Evolutionary conservation across 2,113 vertebrate genomes (phyloP).

Genomic region (Stigmatopora nigra): DNA sequence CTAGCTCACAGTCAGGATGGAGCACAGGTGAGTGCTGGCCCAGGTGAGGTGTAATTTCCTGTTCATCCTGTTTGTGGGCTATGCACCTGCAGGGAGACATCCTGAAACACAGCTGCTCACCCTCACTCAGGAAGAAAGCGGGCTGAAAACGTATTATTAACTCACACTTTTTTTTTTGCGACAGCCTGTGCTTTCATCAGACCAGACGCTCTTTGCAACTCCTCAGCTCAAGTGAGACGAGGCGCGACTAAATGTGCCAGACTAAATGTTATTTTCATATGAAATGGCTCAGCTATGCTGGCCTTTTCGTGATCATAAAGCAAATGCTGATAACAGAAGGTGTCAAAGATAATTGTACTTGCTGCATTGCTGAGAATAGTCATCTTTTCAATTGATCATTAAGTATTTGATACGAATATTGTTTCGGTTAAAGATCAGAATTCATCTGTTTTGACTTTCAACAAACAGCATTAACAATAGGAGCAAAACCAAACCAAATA

Average conservation of each 20-base stretch:
- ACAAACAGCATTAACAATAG: neutral
- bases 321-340: conserved; percentile 36
- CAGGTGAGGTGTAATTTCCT: conserved; percentile 71
- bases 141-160: conserved; percentile 29
- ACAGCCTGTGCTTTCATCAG: conserved; percentile 22
- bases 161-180: conserved; percentile 17
- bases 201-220: conserved; percentile 3
- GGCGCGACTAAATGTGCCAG: conserved; percentile 1
- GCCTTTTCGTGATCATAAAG: conserved; percentile 49
- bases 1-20: conserved; percentile 49
- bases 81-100: conserved; percentile 62
- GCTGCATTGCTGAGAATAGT: conserved; percentile 28
- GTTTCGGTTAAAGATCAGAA: neutral
- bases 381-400: conserved; percentile 32
- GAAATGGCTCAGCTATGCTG: conserved; percentile 33
- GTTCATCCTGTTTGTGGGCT: conserved; percentile 54
- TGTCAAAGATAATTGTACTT: conserved; percentile 31
- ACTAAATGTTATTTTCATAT: conserved; percentile 36
- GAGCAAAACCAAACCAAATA: neutral
- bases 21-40: conserved; percentile 67
- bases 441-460: neutral
- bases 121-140: conserved; percentile 18
- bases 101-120: conserved; percentile 65
- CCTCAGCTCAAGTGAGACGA: neutral
- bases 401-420: no score